Percentiles rank a stretch among this genome's conserved stretches.
These are phyloP conservation scores for Dendrocincla tyrannina DNA, from an alignment of 2,797 vertebrate species.

Conservation along the genomic window DNA sequence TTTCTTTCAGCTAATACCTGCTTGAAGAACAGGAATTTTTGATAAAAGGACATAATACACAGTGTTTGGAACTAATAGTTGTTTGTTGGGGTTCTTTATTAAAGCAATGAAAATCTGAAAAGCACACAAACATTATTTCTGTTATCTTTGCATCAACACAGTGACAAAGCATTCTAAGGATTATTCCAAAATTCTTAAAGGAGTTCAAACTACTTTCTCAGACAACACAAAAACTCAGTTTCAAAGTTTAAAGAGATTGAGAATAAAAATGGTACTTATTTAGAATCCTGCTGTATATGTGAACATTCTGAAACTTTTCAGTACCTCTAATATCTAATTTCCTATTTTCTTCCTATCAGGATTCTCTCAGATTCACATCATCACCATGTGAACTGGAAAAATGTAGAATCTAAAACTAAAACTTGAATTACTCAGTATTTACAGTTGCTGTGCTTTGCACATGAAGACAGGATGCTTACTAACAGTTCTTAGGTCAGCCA, in stretches of 20 bases:
- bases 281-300: background rate
- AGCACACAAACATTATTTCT: background rate
- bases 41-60: background rate
- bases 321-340: background rate
- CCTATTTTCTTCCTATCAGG: background rate
- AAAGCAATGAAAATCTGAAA: background rate
- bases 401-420: background rate
- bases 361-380: background rate
- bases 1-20: background rate
- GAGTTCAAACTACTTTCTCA: background rate
- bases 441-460: background rate
- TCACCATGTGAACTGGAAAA: background rate
- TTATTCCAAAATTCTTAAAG: background rate
- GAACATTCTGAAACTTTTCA: background rate
- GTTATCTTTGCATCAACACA: background rate
- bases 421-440: background rate
- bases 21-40: background rate
- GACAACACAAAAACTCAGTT: background rate
- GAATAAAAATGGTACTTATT: background rate
- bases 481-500: background rate
- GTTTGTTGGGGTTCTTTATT: background rate
- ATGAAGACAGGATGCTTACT: background rate
- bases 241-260: background rate
- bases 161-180: background rate
- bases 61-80: background rate